Evolutionary conservation across 2,797 vertebrate species (phyloP), one percentile per base, ranked within the genome.

Genomic region (Setipinna tenuifilis): DNA sequence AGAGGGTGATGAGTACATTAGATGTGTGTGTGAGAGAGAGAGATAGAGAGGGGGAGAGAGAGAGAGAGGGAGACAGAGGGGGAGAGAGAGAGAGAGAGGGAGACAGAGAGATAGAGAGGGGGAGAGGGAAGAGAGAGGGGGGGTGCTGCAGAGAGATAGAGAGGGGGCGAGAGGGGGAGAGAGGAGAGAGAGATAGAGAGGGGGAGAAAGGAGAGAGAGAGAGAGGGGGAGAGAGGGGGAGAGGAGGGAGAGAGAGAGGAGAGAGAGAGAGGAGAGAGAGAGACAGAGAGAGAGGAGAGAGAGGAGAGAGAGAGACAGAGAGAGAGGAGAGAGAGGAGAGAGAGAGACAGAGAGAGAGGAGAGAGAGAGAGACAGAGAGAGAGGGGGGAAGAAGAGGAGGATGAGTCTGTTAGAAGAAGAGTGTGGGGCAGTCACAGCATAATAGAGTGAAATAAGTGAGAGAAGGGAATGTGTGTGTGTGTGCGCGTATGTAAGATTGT

Each of bases 391-490:
- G 71, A 58, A 62, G 31, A 84, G 25, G 46, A 23, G 68, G 86
- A 85, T 83, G 86, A 59, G 25, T 23, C 54, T 80, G 14, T 50
- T 82, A 68, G 46, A 23, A n/a, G n/a, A n/a, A n/a, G n/a, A n/a
- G n/a, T n/a, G n/a, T n/a, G n/a, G n/a, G n/a, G n/a, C n/a, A n/a
- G n/a, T n/a, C n/a, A n/a, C n/a, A n/a, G n/a, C n/a, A n/a, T n/a
- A n/a, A 41, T 86, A 59, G 35, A 46, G 48, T 35, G 19, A 57
- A 17, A 5, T 31, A 1, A 31, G 28, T 21, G 31, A 23, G 28
- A 35, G 35, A 83, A 5, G 84, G 35, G 28, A 85, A 35, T 61
- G 59, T 62, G 21, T 23, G 59, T 65, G 62, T 65, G 10, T 65
- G 23, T 65, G 62, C 21, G 58, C 21, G 58, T 59, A 19, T 59